Evolutionary conservation across 1,140 invertebrate genomes (phyloP).

Genomic region (Coenobita brevimanus): DNA sequence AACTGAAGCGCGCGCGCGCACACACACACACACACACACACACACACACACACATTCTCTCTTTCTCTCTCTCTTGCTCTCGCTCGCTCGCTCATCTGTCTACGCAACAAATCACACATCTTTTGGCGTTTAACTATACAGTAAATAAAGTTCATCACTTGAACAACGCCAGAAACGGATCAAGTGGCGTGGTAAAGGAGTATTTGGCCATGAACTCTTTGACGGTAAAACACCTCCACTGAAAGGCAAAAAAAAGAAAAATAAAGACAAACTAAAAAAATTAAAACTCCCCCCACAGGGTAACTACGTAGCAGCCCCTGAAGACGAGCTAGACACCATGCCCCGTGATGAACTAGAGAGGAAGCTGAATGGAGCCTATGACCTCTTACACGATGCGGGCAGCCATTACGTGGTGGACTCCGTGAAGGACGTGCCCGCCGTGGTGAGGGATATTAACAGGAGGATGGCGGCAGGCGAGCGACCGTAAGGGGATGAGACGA

Average conservation of each 20-base stretch:
- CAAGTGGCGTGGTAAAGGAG: too few relatives aligned
- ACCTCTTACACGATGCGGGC: constrained; percentile 72
- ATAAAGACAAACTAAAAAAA: too few relatives aligned
- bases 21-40: not conserved
- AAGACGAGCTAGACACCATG: constrained; percentile 72
- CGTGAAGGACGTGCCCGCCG: constrained; percentile 72
- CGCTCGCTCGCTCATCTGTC: not conserved
- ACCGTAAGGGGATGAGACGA: constrained; percentile 70
- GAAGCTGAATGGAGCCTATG: constrained; percentile 70
- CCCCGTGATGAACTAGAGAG: constrained; percentile 71
- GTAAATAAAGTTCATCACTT: too few relatives aligned
- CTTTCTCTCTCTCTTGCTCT: too few relatives aligned
- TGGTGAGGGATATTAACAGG: constrained; percentile 73
- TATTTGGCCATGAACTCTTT: too few relatives aligned
- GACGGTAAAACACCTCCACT: too few relatives aligned
- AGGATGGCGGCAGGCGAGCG: constrained; percentile 72
- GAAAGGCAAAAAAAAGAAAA: too few relatives aligned
- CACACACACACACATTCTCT: too few relatives aligned
- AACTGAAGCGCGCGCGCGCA: not conserved
- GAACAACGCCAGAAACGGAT: too few relatives aligned
- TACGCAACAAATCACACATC: not conserved
- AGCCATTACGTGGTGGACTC: constrained; percentile 75
- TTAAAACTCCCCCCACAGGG: too few relatives aligned
- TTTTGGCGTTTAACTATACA: not conserved
- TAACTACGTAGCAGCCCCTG: constrained; percentile 74